A percentile compares a stretch with the other conserved stretches of the same genome.
Conservation (phyloP, 2,113 vertebrate species). For the Cnemophilus loriae region DNA sequence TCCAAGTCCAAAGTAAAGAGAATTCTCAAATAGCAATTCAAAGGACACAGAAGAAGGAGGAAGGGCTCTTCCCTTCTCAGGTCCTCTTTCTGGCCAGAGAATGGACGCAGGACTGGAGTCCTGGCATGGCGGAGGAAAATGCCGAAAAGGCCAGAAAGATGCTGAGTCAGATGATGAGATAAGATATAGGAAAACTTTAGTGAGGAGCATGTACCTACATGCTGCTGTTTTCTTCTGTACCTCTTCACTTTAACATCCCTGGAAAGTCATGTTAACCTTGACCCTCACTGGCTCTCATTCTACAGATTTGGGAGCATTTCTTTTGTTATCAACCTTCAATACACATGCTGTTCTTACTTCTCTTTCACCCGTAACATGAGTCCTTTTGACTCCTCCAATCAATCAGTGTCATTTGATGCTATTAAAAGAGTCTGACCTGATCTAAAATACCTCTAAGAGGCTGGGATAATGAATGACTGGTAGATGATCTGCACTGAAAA, state of each 20-base stretch:
- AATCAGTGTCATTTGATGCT: background rate
- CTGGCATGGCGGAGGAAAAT: background rate
- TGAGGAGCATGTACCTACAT: accelerated
- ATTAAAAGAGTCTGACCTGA: background rate
- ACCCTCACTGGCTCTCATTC: background rate
- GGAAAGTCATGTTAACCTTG: background rate
- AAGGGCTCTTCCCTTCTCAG: background rate
- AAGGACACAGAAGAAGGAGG: background rate
- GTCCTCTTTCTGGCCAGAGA: background rate
- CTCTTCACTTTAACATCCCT: background rate
- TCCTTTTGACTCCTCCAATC: background rate
- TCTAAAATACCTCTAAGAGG: background rate
- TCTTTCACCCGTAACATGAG: background rate
- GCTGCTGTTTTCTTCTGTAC: background rate
- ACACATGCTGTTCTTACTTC: background rate
- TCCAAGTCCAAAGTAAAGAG: background rate
- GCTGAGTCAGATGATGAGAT: background rate
- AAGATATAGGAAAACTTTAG: background rate
- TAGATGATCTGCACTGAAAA: background rate
- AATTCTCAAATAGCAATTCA: background rate
- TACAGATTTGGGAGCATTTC: background rate
- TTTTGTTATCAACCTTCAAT: background rate
- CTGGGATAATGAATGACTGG: background rate
- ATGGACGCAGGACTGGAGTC: background rate
- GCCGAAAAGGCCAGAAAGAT: background rate